Conservation (phyloP, 2,113 vertebrate species). For the Trichomycterus rosablanca region DNA sequence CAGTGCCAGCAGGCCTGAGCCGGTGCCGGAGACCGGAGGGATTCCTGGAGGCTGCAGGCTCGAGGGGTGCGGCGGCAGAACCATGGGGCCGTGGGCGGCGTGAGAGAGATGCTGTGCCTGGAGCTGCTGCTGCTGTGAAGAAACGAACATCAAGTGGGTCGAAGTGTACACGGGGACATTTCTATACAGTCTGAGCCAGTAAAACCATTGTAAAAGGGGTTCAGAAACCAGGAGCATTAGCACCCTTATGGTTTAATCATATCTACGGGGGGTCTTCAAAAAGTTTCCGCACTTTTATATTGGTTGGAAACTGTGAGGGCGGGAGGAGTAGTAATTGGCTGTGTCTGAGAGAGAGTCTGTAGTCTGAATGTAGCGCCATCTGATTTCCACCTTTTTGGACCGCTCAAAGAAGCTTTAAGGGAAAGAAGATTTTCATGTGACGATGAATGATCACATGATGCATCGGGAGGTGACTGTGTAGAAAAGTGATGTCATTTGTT, state of each 20-base stretch:
- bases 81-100: conserved; percentile 85
- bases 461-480: no score
- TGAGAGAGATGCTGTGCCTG: conserved; percentile 95
- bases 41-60: conserved; percentile 89
- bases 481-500: no score
- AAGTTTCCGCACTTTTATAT: not conserved
- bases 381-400: no score
- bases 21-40: conserved; percentile 76
- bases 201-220: no score
- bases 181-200: conserved; percentile 1
- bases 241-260: conserved; percentile 49
- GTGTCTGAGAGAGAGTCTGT: no score
- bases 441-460: no score
- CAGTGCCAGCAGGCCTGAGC: conserved; percentile 85
- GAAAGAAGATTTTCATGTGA: no score
- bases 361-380: no score
- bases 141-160: conserved; percentile 62
- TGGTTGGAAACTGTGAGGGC: no score
- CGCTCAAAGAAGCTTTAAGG: no score
- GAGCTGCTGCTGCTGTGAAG: conserved; percentile 91
- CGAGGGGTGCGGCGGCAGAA: conserved; percentile 87
- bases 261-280: conserved; percentile 14
- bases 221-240: not conserved
- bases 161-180: conserved; percentile 31
- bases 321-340: no score